Percentiles rank a stretch among this genome's conserved stretches.
Conservation (phyloP, 2,888 invertebrate species). For the Limenitis camilla region DNA sequence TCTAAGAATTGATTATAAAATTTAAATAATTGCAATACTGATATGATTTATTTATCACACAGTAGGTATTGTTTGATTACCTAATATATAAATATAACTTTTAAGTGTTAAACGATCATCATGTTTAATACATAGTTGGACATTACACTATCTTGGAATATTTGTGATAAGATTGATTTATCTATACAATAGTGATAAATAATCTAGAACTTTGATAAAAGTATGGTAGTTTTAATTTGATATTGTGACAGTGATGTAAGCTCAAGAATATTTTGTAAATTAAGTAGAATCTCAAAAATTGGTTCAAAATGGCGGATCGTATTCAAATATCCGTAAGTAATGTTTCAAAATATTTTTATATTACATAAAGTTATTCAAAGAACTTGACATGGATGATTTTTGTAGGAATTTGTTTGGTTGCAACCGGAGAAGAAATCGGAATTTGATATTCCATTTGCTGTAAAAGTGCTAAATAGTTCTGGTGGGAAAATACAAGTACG, state of each 20-base stretch:
- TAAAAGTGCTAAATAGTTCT: slow-evolving; percentile 84
- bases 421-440: slow-evolving; percentile 81
- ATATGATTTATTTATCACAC: no score
- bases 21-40: no score
- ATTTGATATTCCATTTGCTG: slow-evolving; percentile 90
- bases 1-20: no score
- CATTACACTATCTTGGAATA: slow-evolving; percentile 42
- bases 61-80: no score
- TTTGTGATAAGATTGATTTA: slow-evolving; percentile 30
- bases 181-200: slow-evolving; percentile 50
- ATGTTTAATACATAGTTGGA: slow-evolving; percentile 17
- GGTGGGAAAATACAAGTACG: slow-evolving; percentile 83
- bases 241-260: slow-evolving; percentile 36
- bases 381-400: slow-evolving; percentile 19
- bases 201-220: slow-evolving; percentile 50
- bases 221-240: slow-evolving; percentile 40
- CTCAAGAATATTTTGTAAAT: slow-evolving; percentile 30
- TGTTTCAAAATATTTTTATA: neutral
- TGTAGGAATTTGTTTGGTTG: slow-evolving; percentile 90
- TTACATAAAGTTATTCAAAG: no score
- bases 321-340: slow-evolving; percentile 56
- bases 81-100: neutral
- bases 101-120: slow-evolving; percentile 3
- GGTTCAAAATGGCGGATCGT: slow-evolving; percentile 49
- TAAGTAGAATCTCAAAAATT: slow-evolving; percentile 45